A percentile compares a stretch with the other conserved stretches of the same genome.
Conservation (phyloP, 2,113 vertebrate species). For the Excalfactoria chinensis region DNA sequence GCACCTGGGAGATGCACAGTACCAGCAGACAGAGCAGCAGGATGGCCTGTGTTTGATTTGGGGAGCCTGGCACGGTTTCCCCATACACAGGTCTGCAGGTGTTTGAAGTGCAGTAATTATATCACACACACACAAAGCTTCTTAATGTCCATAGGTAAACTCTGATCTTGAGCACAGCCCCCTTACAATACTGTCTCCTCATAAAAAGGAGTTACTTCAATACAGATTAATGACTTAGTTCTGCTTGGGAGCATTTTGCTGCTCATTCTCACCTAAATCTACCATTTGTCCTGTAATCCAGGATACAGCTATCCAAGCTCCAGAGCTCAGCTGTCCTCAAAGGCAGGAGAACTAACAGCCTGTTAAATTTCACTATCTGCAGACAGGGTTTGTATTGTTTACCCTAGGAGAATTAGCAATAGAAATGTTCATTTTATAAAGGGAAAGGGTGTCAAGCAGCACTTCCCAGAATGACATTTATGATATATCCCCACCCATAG, state of each 20-base stretch:
- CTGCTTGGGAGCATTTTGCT: not conserved
- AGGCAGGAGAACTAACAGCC: not conserved
- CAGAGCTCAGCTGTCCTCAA: not conserved
- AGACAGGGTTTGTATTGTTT: not conserved
- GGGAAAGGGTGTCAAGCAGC: not conserved
- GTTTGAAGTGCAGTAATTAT: not conserved
- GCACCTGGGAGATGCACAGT: no score
- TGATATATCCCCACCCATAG: not conserved
- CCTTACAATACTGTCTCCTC: not conserved
- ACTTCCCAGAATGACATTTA: not conserved
- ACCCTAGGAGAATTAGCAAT: not conserved
- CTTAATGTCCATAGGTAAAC: not conserved
- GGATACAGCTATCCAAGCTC: not conserved
- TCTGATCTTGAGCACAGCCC: not conserved
- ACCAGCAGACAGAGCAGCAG: not conserved
- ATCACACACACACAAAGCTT: not conserved
- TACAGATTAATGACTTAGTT: constrained; percentile 39
- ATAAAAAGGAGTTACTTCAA: not conserved
- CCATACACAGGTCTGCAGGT: not conserved
- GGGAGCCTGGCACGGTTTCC: not conserved
- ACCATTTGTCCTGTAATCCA: not conserved
- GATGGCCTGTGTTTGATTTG: not conserved
- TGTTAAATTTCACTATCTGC: not conserved
- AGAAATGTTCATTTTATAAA: not conserved
- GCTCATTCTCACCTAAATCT: constrained; percentile 1